Base-by-base conservation (phyloP, 2,113 vertebrate species). In the Planiliza haematocheilus region DNA sequence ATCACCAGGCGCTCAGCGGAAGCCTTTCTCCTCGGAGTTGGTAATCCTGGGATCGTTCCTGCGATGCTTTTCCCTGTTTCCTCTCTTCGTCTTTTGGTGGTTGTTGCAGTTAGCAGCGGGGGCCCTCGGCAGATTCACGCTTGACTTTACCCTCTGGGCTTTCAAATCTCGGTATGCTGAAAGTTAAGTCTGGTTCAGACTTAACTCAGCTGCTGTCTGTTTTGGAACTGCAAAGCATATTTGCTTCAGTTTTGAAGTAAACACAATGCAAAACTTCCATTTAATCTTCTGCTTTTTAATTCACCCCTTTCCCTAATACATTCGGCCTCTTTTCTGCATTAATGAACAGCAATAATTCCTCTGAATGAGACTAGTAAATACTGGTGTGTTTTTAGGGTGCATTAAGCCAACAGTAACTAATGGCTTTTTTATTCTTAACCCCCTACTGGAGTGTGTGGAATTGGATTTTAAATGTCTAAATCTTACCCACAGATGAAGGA, bases 21-120 rank as follows among this genome's bases (percentile, higher is more conserved):
- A 77, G 36, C 45, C 16, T 34, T 64, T 73, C 56, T 62, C 49
- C 14, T 51, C 41, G 4, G 16, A 66, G 20, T 20, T 55, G 43
- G 46, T 48, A 34, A 64, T 77, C 37, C 63, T 0, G 24, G 3
- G 2, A 62, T 18, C 42, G 3, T 20, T 42, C 38, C 38, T 39
- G 1, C 18, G 13, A 36, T 41, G 37, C 34, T 70, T 68, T n/a
- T 30, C 24, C 45, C 42, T 11, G 7, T 14, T 38, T 14, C 64
- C 53, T 38, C 55, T 50, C 17, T 41, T 46, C 24, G 38, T 24
- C 24, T 42, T 65, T 14, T 7, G 18, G 24, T 41, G 39, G 10
- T 9, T 43, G 43, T n/a, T 30, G 30, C 55, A 38, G 45, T n/a
- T 21, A 36, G 37, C 45, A 57, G 77, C 6, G 7, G 37, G 18